Evolutionary conservation across 2,888 invertebrate species (phyloP).

Genomic region (Amiota mariae): DNA sequence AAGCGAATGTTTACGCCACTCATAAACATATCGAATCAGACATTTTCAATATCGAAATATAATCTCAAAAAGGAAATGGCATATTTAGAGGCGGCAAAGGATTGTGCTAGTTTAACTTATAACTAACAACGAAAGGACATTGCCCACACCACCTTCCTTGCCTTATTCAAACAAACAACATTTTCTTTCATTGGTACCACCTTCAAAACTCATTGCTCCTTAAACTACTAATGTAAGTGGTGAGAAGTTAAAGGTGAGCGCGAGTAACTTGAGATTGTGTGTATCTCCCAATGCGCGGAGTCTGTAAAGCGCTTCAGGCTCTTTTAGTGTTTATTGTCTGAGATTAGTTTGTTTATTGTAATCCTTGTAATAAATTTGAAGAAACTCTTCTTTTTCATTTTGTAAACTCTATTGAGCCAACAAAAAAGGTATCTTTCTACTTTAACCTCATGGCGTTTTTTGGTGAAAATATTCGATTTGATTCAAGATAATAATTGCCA

Average conservation of each 20-base stretch:
- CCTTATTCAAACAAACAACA: not conserved
- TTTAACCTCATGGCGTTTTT: conserved; percentile 53
- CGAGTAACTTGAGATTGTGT: conserved; percentile 28
- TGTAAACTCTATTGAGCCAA: no score
- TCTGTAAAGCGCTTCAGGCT: conserved; percentile 54
- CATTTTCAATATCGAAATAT: conserved; percentile 63
- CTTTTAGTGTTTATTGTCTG: conserved; percentile 69
- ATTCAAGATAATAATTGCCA: no score
- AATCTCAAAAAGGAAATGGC: conserved; percentile 65
- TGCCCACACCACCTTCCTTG: not conserved
- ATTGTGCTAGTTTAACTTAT: conserved; percentile 64
- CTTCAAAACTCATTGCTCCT: conserved; percentile 8
- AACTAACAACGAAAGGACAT: conserved; percentile 45
- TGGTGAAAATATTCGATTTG: no score
- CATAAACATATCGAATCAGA: conserved; percentile 62
- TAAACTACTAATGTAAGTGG: not conserved
- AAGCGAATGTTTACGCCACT: conserved; percentile 38
- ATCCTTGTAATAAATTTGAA: conserved; percentile 70
- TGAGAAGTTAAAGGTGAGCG: conserved; percentile 33
- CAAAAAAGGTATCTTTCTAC: conserved; percentile 46
- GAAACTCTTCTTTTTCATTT: conserved; percentile 55
- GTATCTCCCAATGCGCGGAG: not conserved
- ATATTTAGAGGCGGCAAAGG: conserved; percentile 65
- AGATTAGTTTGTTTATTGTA: conserved; percentile 72
- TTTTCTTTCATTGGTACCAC: not conserved